Conservation (phyloP, 1,140 invertebrate genomes). For the Centruroides vittatus region DNA sequence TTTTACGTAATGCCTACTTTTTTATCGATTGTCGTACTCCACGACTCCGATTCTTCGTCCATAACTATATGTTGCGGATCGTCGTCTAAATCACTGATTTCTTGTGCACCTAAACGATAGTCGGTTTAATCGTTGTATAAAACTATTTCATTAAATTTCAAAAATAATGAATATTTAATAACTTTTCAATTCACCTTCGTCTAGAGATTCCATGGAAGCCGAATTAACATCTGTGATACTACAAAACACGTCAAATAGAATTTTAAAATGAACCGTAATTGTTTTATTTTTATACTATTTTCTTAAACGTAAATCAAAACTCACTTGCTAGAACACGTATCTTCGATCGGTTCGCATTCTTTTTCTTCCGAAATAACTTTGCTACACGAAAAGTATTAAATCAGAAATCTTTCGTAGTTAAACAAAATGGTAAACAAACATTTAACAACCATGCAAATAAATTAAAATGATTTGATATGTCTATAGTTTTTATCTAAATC, state of each 20-base stretch:
- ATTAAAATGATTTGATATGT: background rate
- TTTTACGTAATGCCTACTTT: constrained; percentile 33
- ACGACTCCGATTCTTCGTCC: constrained; percentile 72
- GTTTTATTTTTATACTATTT: too few species aligned
- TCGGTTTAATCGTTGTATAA: background rate
- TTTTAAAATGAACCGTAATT: too few species aligned
- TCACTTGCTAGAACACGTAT: constrained; percentile 1
- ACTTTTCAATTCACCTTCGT: constrained; percentile 22
- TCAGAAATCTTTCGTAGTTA: background rate
- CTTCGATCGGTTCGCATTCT: constrained; percentile 14
- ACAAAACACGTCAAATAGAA: constrained; percentile 2
- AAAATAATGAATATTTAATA: too few species aligned
- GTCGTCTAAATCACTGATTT: constrained; percentile 33
- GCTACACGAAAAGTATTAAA: constrained; percentile 8
- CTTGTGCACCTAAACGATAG: constrained; percentile 12
- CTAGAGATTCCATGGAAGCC: constrained; percentile 33
- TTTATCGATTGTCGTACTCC: constrained; percentile 76
- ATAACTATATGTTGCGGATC: constrained; percentile 63
- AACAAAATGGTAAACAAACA: background rate
- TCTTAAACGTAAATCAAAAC: too few species aligned
- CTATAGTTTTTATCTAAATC: background rate
- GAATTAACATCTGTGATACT: constrained; percentile 30
- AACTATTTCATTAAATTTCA: too few species aligned
- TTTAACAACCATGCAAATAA: background rate
- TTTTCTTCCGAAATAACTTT: constrained; percentile 21